A percentile compares a stretch with the other conserved stretches of the same genome.
Conservation (phyloP, 2,888 invertebrate species). For the Slavum lentiscoides region DNA sequence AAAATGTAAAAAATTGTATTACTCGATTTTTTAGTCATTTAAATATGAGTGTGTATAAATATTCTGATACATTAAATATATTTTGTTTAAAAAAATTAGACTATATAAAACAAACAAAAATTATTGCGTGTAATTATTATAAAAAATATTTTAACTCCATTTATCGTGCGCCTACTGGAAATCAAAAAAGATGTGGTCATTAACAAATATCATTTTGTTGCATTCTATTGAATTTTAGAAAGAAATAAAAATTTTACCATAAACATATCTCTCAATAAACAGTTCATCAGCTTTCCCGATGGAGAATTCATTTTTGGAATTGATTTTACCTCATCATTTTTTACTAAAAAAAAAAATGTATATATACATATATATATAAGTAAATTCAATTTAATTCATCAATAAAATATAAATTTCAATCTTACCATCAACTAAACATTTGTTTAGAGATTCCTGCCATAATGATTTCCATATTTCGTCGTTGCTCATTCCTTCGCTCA, state of each 20-base stretch:
- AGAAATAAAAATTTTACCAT: constrained; percentile 22
- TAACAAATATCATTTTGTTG: no score
- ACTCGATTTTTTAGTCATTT: no score
- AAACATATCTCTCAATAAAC: constrained; percentile 36
- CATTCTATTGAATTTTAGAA: no score
- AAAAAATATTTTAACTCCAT: no score
- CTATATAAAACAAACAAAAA: no score
- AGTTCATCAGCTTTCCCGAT: constrained; percentile 46
- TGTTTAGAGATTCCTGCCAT: constrained; percentile 43
- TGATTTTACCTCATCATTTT: constrained; percentile 17
- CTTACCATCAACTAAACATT: constrained; percentile 53
- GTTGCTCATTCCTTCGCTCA: constrained; percentile 43
- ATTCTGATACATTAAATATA: no score
- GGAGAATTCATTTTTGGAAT: constrained; percentile 30
- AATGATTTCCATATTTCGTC: constrained; percentile 52
- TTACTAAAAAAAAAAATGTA: background rate
- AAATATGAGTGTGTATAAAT: no score
- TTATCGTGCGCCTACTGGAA: no score
- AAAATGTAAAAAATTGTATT: no score
- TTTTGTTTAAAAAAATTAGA: no score
- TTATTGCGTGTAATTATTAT: no score
- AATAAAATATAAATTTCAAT: constrained; percentile 2
- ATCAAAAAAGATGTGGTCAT: no score
- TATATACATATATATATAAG: background rate
- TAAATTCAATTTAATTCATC: background rate